phyloP scores from a whole-genome alignment of 2,113 vertebrate genomes.

The Pelecanus crispus region DNA sequence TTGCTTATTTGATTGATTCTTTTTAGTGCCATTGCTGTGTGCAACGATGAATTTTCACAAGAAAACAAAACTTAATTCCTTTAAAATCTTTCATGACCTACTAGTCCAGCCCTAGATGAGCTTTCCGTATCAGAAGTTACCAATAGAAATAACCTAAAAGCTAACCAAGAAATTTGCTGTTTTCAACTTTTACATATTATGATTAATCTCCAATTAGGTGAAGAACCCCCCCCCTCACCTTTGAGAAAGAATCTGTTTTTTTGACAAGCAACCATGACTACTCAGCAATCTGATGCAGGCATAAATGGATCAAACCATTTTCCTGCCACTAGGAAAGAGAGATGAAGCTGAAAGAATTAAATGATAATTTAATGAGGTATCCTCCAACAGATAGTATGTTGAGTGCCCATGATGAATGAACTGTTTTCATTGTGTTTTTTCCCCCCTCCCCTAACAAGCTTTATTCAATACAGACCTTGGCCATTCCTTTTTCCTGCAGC shows the following conservation, averaged over 20 bases:
- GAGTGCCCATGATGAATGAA: neutral
- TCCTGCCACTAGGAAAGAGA: neutral
- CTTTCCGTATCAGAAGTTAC: neutral
- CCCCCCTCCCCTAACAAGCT: neutral
- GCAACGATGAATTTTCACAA: neutral
- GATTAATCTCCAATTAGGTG: neutral
- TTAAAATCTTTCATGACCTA: neutral
- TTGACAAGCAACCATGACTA: neutral
- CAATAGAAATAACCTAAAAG: neutral
- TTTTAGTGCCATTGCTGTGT: neutral
- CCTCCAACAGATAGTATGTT: too few relatives aligned
- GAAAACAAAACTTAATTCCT: neutral
- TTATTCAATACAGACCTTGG: neutral
- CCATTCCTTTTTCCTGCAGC: neutral
- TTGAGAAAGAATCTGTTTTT: neutral
- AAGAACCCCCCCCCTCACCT: neutral
- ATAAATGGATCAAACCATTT: neutral
- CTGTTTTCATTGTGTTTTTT: neutral
- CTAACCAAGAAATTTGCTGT: neutral
- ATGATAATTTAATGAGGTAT: neutral
- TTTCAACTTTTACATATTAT: neutral
- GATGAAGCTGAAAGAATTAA: neutral
- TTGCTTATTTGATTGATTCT: neutral
- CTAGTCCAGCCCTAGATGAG: neutral
- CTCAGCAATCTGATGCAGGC: neutral